Percentiles rank a stretch among this genome's conserved stretches.
Conservation (phyloP, 2,113 vertebrate species). For the Neopipo cinnamomea region DNA sequence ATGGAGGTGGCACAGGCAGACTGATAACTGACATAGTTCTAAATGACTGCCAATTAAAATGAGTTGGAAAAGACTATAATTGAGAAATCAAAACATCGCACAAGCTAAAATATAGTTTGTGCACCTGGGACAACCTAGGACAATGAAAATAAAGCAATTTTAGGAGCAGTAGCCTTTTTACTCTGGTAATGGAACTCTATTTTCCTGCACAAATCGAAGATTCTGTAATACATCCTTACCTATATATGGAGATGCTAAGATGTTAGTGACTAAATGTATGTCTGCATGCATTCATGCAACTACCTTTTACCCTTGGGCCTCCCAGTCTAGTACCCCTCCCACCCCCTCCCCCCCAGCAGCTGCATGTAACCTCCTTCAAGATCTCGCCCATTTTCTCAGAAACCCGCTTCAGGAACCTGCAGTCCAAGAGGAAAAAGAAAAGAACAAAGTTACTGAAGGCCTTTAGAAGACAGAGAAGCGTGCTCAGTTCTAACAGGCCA, state of each 20-base stretch:
- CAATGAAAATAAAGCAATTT: slow-evolving; percentile 48
- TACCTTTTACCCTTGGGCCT: slow-evolving; percentile 75
- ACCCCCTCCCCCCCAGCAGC: slow-evolving; percentile 78
- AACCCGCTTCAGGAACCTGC: slow-evolving; percentile 99
- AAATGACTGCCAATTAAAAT: slow-evolving; percentile 48
- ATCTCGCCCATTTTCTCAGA: slow-evolving; percentile 95
- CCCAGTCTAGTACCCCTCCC: slow-evolving; percentile 68
- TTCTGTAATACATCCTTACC: slow-evolving; percentile 65
- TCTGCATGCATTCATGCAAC: slow-evolving; percentile 95
- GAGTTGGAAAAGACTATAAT: slow-evolving; percentile 18
- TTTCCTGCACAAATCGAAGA: slow-evolving; percentile 67
- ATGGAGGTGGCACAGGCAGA: slow-evolving; percentile 84
- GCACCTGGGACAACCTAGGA: slow-evolving; percentile 30
- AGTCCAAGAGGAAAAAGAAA: slow-evolving; percentile 92
- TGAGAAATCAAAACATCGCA: slow-evolving; percentile 42
- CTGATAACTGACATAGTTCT: slow-evolving; percentile 57
- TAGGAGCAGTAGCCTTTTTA: slow-evolving; percentile 57
- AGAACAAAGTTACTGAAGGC: slow-evolving; percentile 84
- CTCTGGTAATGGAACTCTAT: slow-evolving; percentile 45
- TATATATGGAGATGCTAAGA: slow-evolving; percentile 80
- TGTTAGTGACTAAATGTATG: slow-evolving; percentile 83
- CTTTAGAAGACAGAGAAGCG: slow-evolving; percentile 65
- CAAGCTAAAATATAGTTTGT: slow-evolving; percentile 56
- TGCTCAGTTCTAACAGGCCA: slow-evolving; percentile 70
- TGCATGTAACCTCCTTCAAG: slow-evolving; percentile 96